Conservation (phyloP, 2,113 vertebrate genomes). For the Lagopus leucura region DNA sequence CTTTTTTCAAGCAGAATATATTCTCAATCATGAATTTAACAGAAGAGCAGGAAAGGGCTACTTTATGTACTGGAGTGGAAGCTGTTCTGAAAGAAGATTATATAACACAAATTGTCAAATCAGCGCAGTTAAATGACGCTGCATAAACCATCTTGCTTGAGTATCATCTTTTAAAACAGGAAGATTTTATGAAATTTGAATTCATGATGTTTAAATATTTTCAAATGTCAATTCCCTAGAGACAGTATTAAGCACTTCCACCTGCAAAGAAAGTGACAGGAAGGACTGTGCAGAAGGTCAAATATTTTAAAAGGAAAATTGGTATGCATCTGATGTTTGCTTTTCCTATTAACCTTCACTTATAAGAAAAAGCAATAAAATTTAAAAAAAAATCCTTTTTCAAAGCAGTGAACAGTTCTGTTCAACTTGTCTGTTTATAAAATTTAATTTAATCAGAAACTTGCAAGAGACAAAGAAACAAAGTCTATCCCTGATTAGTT, state of each 20-base stretch:
- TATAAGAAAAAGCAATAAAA: not conserved
- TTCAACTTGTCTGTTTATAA: slow-evolving; percentile 20
- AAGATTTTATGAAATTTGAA: not conserved
- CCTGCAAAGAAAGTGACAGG: not conserved
- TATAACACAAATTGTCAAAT: slow-evolving; percentile 9
- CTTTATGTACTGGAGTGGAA: not conserved
- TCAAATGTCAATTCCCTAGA: not conserved
- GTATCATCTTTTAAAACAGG: not conserved
- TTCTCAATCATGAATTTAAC: not conserved
- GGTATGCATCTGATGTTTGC: not conserved
- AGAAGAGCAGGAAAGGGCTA: not conserved
- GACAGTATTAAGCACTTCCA: not conserved
- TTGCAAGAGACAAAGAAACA: slow-evolving; percentile 3
- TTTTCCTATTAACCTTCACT: slow-evolving; percentile 33
- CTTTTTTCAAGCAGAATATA: not conserved
- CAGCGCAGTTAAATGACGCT: not conserved
- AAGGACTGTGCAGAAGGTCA: not conserved
- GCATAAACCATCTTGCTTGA: not conserved
- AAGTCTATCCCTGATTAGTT: not conserved
- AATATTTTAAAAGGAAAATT: not conserved
- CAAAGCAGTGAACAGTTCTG: not conserved
- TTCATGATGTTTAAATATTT: not conserved
- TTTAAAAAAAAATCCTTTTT: not conserved
- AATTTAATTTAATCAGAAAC: slow-evolving; percentile 49
- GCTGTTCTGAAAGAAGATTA: not conserved